phyloP scores from a whole-genome alignment of 2,113 vertebrate species.

The Anthoscopus minutus region DNA sequence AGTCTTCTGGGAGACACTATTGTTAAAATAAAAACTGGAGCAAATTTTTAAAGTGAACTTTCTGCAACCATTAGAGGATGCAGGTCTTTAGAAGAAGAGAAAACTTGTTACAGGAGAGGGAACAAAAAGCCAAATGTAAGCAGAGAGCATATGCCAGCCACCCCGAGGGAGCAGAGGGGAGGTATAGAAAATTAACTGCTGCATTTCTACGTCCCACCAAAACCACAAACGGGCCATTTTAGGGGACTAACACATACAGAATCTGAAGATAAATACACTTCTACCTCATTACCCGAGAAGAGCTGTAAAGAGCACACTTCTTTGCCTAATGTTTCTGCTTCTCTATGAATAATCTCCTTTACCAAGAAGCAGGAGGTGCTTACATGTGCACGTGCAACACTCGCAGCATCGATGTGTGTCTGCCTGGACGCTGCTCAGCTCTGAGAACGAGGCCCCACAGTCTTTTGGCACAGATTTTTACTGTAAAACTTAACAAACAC shows the following conservation, averaged over 20 bases:
- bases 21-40: slow-evolving; percentile 26
- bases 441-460: background rate
- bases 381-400: background rate
- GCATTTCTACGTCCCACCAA: slow-evolving; percentile 12
- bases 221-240: background rate
- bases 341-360: background rate
- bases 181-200: background rate
- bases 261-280: background rate
- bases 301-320: background rate
- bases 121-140: slow-evolving; percentile 34
- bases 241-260: background rate
- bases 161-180: background rate
- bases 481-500: slow-evolving; percentile 2
- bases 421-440: background rate
- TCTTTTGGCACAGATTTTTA: slow-evolving; percentile 10
- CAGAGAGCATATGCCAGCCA: background rate
- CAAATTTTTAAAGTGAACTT: slow-evolving; percentile 5
- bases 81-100: background rate
- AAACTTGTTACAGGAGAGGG: background rate
- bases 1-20: background rate
- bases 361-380: background rate
- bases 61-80: background rate
- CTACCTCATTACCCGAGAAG: slow-evolving; percentile 12
- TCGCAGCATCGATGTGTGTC: background rate
- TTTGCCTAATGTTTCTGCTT: background rate